Percentiles rank a stretch among this genome's conserved stretches.
These are phyloP conservation scores for Temnothorax unifasciatus DNA, from an alignment of 2,888 invertebrate genomes.

Conservation along the genomic window DNA sequence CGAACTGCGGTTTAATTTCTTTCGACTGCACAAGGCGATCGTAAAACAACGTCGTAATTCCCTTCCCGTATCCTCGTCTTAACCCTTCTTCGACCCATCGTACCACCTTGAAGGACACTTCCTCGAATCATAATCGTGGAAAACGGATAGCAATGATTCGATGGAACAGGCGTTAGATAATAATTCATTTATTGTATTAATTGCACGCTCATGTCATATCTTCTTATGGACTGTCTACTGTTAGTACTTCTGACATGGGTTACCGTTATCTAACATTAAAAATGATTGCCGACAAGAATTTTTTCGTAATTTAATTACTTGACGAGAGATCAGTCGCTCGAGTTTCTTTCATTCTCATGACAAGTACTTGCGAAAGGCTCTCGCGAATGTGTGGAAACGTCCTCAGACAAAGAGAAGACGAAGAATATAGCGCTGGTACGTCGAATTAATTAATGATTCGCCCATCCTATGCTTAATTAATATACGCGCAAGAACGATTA, in stretches of 20 bases:
- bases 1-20: slow-evolving; percentile 72
- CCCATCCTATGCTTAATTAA: slow-evolving; percentile 76
- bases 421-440: slow-evolving; percentile 16
- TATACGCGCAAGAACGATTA: slow-evolving; percentile 76
- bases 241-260: neutral
- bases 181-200: slow-evolving; percentile 27
- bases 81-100: slow-evolving; percentile 56
- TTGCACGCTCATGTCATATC: too few relatives aligned
- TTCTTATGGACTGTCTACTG: neutral
- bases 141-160: neutral
- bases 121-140: slow-evolving; percentile 17
- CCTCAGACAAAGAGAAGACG: neutral
- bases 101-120: neutral
- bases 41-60: slow-evolving; percentile 75
- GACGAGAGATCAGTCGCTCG: neutral
- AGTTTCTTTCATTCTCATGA: slow-evolving; percentile 5
- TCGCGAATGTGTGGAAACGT: neutral
- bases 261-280: slow-evolving; percentile 5
- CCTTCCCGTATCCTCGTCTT: slow-evolving; percentile 61
- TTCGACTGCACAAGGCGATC: slow-evolving; percentile 68
- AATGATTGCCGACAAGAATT: slow-evolving; percentile 7
- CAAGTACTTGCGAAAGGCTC: slow-evolving; percentile 10
- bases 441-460: slow-evolving; percentile 72
- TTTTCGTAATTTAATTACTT: neutral
- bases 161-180: neutral